phyloP scores from a whole-genome alignment of 2,888 invertebrate species.

The Nipponacmea schrenckii region DNA sequence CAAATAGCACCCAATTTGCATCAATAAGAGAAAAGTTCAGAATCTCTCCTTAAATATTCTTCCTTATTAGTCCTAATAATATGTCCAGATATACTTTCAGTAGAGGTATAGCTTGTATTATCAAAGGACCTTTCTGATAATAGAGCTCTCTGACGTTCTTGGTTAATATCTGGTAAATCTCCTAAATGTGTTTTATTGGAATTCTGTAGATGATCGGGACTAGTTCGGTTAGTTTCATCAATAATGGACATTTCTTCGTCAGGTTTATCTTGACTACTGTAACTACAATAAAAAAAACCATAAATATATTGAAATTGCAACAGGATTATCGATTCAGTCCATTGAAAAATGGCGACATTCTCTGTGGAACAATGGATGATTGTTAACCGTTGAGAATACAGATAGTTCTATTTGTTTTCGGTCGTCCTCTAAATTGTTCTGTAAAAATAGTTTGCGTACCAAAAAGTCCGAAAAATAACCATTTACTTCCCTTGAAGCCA shows the following conservation, averaged over 20 bases:
- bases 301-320: neutral
- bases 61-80: neutral
- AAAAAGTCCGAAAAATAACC: too few species aligned
- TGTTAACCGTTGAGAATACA: too few species aligned
- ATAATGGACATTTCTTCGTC: neutral
- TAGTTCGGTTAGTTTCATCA: neutral
- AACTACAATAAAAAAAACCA: neutral
- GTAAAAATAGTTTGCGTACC: too few species aligned
- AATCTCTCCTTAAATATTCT: too few species aligned
- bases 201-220: neutral
- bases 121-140: neutral
- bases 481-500: too few species aligned
- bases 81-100: constrained; percentile 1
- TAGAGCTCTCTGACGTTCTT: neutral
- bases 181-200: neutral
- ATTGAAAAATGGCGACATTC: too few species aligned
- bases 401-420: too few species aligned
- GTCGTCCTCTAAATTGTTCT: too few species aligned
- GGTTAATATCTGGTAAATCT: neutral
- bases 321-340: too few species aligned
- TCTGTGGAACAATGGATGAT: too few species aligned
- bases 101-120: neutral
- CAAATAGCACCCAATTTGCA: too few species aligned
- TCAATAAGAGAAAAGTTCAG: too few species aligned
- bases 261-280: constrained; percentile 8